Conservation (phyloP, 2,888 invertebrate species). For the Dilophus febrilis region DNA sequence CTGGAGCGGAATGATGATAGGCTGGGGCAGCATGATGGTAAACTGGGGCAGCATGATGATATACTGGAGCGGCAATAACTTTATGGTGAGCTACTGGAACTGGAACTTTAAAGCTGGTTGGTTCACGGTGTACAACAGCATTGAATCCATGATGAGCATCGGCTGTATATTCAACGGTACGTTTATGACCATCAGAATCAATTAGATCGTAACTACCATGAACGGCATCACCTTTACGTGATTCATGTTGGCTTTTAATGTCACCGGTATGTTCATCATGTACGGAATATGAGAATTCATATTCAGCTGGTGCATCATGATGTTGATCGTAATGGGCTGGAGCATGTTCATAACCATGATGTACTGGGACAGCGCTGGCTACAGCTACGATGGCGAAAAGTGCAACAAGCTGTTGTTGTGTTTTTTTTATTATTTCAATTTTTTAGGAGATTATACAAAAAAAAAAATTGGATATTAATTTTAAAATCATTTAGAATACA, state of each 20-base stretch:
- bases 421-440: too few relatives aligned
- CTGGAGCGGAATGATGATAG: too few relatives aligned
- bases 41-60: background rate
- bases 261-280: conserved; percentile 26
- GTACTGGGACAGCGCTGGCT: background rate
- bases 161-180: conserved; percentile 29
- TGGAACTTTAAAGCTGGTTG: conserved; percentile 14
- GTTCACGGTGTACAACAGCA: conserved; percentile 28
- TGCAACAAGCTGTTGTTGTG: background rate
- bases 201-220: conserved; percentile 27
- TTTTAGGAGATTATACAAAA: too few relatives aligned
- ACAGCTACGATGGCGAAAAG: background rate
- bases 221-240: conserved; percentile 26
- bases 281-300: conserved; percentile 22
- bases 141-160: conserved; percentile 29
- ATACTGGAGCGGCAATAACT: conserved; percentile 4
- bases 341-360: background rate
- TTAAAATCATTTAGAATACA: too few relatives aligned
- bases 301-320: conserved; percentile 19
- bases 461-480: too few relatives aligned
- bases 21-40: background rate
- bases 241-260: conserved; percentile 26
- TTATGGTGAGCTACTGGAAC: conserved; percentile 12
- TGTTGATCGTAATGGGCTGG: background rate
- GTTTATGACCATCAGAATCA: conserved; percentile 27